phyloP scores from a whole-genome alignment of 2,888 invertebrate genomes.

The Elgonia sp. region DNA sequence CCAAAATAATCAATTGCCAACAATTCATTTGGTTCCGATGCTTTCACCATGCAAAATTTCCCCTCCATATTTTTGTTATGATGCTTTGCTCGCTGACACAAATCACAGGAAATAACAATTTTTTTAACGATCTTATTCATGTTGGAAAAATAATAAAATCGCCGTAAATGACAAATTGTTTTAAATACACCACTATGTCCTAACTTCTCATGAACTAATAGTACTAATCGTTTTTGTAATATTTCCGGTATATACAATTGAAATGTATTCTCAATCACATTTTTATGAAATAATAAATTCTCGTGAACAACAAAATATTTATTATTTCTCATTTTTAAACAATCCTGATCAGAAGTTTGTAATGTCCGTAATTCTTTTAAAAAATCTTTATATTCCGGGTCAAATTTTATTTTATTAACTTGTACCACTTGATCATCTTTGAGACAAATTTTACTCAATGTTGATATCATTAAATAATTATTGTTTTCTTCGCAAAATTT shows the following conservation, averaged over 20 bases:
- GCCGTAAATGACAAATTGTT: neutral
- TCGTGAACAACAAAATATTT: neutral
- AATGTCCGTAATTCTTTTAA: neutral
- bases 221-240: neutral
- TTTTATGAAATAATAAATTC: slow-evolving; percentile 9
- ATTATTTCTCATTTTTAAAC: neutral
- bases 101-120: slow-evolving; percentile 9
- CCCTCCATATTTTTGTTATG: neutral
- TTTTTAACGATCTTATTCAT: slow-evolving; percentile 6
- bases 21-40: neutral
- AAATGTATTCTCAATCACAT: neutral
- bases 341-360: neutral
- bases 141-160: slow-evolving; percentile 19
- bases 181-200: slow-evolving; percentile 11
- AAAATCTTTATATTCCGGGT: neutral
- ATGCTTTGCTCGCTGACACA: slow-evolving; percentile 19
- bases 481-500: slow-evolving; percentile 17
- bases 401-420: neutral
- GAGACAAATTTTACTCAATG: neutral
- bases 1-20: slow-evolving; percentile 62
- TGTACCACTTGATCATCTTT: neutral
- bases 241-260: slow-evolving; percentile 22
- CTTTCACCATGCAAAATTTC: neutral
- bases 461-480: neutral
- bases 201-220: slow-evolving; percentile 23